Conservation (phyloP, 2,888 invertebrate genomes). For the Sesia apiformis region DNA sequence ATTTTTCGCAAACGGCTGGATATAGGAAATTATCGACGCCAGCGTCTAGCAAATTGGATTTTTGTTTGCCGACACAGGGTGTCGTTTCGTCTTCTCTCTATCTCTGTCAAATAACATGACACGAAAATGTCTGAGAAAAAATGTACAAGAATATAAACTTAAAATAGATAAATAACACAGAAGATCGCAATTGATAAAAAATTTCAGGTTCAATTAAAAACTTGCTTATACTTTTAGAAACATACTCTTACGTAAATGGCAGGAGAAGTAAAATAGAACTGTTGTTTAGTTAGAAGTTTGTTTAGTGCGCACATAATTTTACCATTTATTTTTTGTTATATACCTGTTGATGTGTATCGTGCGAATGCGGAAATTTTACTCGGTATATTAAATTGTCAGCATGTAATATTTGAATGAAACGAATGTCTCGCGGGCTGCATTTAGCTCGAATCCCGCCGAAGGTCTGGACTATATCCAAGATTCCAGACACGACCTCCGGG, state of each 20-base stretch:
- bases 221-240: too few species aligned
- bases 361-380: background rate
- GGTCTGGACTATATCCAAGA: conserved; percentile 34
- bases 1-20: conserved; percentile 17
- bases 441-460: conserved; percentile 18
- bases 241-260: too few species aligned
- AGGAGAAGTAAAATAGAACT: too few species aligned
- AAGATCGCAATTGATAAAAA: too few species aligned
- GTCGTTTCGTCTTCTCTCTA: background rate
- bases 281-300: too few species aligned
- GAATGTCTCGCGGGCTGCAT: conserved; percentile 15
- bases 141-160: too few species aligned
- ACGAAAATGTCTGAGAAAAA: too few species aligned
- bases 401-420: conserved; percentile 4
- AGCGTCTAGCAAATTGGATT: conserved; percentile 32
- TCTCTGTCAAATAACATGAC: too few species aligned
- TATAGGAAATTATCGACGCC: conserved; percentile 24
- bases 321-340: too few species aligned
- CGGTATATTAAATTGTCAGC: background rate
- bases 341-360: background rate
- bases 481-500: conserved; percentile 20
- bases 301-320: too few species aligned
- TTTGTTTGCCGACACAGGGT: conserved; percentile 14
- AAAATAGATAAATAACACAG: too few species aligned
- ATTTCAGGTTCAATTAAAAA: too few species aligned